These are phyloP conservation scores for Thamnaconus septentrionalis DNA, from an alignment of 2,113 vertebrate species.

Conservation along the genomic window DNA sequence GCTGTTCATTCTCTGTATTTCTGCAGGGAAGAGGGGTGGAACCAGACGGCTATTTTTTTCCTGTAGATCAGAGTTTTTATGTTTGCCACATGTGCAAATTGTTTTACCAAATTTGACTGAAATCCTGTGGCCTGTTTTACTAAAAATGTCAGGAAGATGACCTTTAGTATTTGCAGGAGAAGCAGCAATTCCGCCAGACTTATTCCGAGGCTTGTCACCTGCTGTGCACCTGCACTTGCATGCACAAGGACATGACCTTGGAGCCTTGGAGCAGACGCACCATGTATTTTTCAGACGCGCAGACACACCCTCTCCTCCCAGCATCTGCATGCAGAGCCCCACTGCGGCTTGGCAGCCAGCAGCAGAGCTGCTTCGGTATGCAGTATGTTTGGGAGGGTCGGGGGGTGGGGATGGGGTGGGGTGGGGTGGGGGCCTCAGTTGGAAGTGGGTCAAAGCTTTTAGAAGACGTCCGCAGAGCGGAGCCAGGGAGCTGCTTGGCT, in stretches of 20 bases:
- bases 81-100: too few relatives aligned
- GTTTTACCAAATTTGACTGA: too few relatives aligned
- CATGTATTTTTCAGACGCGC: slow-evolving; percentile 53
- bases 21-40: too few relatives aligned
- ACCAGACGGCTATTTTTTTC: too few relatives aligned
- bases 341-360: slow-evolving; percentile 49
- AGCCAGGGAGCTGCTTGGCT: slow-evolving; percentile 42
- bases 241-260: slow-evolving; percentile 4
- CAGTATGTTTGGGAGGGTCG: slow-evolving; percentile 36
- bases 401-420: slow-evolving; percentile 10
- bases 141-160: too few relatives aligned
- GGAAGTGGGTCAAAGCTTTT: slow-evolving; percentile 70
- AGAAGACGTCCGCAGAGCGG: slow-evolving; percentile 45
- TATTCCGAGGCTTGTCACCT: slow-evolving; percentile 24
- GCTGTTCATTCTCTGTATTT: too few relatives aligned
- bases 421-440: background rate
- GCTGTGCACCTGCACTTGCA: slow-evolving; percentile 21
- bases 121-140: too few relatives aligned
- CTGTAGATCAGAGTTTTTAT: too few relatives aligned
- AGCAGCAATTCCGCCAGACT: slow-evolving; percentile 26
- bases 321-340: background rate
- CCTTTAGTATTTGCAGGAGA: slow-evolving; percentile 17
- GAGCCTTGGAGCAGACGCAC: too few relatives aligned
- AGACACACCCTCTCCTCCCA: slow-evolving; percentile 32
- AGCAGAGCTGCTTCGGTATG: slow-evolving; percentile 54